These are phyloP conservation scores for Drosophila niveifrons DNA, from an alignment of 2,888 invertebrate genomes.

Conservation along the genomic window DNA sequence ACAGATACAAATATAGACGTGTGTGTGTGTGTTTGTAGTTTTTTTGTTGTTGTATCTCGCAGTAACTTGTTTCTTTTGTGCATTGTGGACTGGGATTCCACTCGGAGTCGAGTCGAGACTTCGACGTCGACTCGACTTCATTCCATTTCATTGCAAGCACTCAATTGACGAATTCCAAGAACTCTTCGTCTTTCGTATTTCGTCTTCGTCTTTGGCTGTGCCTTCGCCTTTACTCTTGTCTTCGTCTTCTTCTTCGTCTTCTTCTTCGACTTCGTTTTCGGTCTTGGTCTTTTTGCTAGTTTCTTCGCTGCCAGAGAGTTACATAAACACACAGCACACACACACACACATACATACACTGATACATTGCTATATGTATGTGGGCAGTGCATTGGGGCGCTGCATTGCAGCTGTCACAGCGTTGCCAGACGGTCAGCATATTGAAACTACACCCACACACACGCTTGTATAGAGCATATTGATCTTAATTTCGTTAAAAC, in stretches of 20 bases:
- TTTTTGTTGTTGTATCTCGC: slow-evolving; percentile 41
- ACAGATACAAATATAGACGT: slow-evolving; percentile 1
- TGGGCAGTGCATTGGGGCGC: slow-evolving; percentile 22
- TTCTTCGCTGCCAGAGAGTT: slow-evolving; percentile 10
- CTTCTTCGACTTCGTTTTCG: background rate
- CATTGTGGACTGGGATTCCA: slow-evolving; percentile 42
- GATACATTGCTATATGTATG: slow-evolving; percentile 6
- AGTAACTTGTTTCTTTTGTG: slow-evolving; percentile 56
- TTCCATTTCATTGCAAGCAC: slow-evolving; percentile 22
- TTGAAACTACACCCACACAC: background rate
- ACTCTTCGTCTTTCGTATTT: slow-evolving; percentile 29
- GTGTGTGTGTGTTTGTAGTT: slow-evolving; percentile 7
- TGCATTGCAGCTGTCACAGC: slow-evolving; percentile 28
- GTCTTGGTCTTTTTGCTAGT: slow-evolving; percentile 2
- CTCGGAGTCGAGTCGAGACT: slow-evolving; percentile 14
- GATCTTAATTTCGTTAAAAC: background rate
- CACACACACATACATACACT: background rate
- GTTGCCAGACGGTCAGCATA: slow-evolving; percentile 26
- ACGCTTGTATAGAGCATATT: background rate
- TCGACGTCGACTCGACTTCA: slow-evolving; percentile 13
- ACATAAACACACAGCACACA: slow-evolving; percentile 25
- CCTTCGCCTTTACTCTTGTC: too few species aligned
- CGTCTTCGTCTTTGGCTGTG: too few species aligned
- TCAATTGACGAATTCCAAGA: slow-evolving; percentile 65
- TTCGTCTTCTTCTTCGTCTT: too few species aligned